Evolutionary conservation across 1,140 invertebrate species (phyloP).

Genomic region (Lordiphosa stackelbergi): DNA sequence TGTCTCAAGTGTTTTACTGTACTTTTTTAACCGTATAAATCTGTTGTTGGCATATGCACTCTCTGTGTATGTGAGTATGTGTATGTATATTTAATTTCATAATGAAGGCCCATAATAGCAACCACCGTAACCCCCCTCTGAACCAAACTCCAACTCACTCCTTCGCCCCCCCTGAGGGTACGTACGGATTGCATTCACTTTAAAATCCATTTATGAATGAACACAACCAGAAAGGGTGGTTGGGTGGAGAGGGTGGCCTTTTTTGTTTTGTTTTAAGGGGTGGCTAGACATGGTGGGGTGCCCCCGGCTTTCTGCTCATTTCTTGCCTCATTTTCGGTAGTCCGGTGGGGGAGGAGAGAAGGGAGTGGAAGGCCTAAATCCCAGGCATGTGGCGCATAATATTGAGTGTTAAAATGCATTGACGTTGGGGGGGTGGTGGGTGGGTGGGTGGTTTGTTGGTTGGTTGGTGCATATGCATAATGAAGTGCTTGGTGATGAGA

Average conservation of each 20-base stretch:
- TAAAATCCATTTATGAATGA: slow-evolving; percentile 71
- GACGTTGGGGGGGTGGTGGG: slow-evolving; percentile 13
- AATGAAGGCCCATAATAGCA: slow-evolving; percentile 65
- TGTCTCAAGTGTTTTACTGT: slow-evolving; percentile 49
- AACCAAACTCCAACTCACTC: slow-evolving; percentile 7
- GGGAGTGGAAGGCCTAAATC: slow-evolving; percentile 30
- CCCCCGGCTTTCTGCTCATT: slow-evolving; percentile 20
- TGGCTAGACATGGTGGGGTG: slow-evolving; percentile 16
- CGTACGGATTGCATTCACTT: slow-evolving; percentile 58
- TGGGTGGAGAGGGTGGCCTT: slow-evolving; percentile 1
- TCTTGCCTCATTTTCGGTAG: slow-evolving; percentile 18
- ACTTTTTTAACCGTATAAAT: slow-evolving; percentile 26
- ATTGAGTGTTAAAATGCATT: slow-evolving; percentile 72
- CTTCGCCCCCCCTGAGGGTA: slow-evolving; percentile 2
- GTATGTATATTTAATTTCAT: slow-evolving; percentile 65
- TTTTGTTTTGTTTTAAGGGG: slow-evolving; percentile 18
- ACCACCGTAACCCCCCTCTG: slow-evolving; percentile 1
- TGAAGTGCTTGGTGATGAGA: not conserved
- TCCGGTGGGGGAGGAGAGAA: not conserved
- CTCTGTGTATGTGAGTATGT: no score
- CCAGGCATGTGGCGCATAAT: slow-evolving; percentile 12
- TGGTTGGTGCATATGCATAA: slow-evolving; percentile 11
- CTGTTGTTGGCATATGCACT: slow-evolving; percentile 1
- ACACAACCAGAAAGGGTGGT: slow-evolving; percentile 31
- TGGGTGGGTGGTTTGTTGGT: not conserved